These are phyloP conservation scores for Malachius bipustulatus DNA, from an alignment of 2,888 invertebrate species.

Conservation along the genomic window DNA sequence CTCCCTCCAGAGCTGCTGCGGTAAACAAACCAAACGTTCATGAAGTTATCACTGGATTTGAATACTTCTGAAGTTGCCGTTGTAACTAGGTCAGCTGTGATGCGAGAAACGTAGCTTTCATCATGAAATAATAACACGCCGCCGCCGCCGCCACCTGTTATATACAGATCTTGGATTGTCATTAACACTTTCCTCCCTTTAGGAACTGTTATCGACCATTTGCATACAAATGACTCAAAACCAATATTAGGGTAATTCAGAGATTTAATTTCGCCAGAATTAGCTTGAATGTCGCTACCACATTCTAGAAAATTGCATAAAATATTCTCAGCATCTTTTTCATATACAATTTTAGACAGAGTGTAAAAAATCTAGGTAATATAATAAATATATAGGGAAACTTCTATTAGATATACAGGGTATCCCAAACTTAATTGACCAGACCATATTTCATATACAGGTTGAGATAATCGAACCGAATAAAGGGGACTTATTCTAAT, in stretches of 20 bases:
- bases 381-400: too few relatives aligned
- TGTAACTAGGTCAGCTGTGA: neutral
- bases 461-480: too few relatives aligned
- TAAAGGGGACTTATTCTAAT: too few relatives aligned
- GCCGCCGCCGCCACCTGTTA: conserved; percentile 14
- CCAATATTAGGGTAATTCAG: conserved; percentile 55
- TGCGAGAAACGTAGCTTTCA: conserved; percentile 18
- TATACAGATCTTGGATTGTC: conserved; percentile 44
- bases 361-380: neutral
- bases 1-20: neutral
- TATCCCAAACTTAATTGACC: too few relatives aligned
- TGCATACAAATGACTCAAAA: conserved; percentile 41
- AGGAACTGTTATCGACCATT: conserved; percentile 56
- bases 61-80: neutral
- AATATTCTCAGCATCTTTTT: conserved; percentile 49
- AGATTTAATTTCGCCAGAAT: conserved; percentile 56
- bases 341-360: conserved; percentile 14
- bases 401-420: too few relatives aligned
- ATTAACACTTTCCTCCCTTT: conserved; percentile 51
- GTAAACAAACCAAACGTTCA: conserved; percentile 52
- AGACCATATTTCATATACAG: too few relatives aligned
- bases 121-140: conserved; percentile 46
- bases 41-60: conserved; percentile 48
- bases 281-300: conserved; percentile 37
- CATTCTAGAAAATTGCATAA: neutral